Evolutionary conservation across 2,113 vertebrate genomes (phyloP).

Genomic region (Glareola pratincola): DNA sequence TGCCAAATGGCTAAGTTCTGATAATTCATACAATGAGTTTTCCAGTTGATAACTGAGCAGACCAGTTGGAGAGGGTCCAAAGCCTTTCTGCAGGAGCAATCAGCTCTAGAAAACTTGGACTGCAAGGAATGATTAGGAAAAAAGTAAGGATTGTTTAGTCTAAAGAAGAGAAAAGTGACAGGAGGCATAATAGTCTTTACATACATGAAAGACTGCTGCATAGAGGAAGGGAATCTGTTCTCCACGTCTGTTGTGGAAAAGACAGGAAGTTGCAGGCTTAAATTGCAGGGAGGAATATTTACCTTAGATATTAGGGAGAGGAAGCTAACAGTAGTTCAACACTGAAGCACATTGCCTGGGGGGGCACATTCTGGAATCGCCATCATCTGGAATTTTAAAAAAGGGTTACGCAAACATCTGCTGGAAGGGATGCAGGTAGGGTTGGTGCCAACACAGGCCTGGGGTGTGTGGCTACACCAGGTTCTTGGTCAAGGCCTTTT

Average conservation of each 20-base stretch:
- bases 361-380: neutral
- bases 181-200: constrained; percentile 17
- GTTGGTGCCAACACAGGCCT: neutral
- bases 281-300: neutral
- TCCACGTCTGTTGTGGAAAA: neutral
- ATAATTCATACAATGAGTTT: constrained; percentile 12
- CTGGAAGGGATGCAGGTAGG: neutral
- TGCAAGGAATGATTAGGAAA: neutral
- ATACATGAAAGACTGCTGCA: neutral
- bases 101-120: constrained; percentile 19
- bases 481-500: neutral
- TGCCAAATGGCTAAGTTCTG: neutral
- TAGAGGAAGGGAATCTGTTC: constrained; percentile 13
- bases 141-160: constrained; percentile 47
- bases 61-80: constrained; percentile 1
- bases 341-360: neutral
- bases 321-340: neutral
- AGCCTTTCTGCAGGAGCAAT: neutral
- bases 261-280: constrained; percentile 5
- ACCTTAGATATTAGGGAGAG: neutral
- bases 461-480: neutral
- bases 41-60: constrained; percentile 24
- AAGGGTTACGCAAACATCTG: neutral
- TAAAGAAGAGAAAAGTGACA: constrained; percentile 22
- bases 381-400: neutral